phyloP scores from a whole-genome alignment of 2,888 invertebrate genomes.

The Ormyrus labotus region DNA sequence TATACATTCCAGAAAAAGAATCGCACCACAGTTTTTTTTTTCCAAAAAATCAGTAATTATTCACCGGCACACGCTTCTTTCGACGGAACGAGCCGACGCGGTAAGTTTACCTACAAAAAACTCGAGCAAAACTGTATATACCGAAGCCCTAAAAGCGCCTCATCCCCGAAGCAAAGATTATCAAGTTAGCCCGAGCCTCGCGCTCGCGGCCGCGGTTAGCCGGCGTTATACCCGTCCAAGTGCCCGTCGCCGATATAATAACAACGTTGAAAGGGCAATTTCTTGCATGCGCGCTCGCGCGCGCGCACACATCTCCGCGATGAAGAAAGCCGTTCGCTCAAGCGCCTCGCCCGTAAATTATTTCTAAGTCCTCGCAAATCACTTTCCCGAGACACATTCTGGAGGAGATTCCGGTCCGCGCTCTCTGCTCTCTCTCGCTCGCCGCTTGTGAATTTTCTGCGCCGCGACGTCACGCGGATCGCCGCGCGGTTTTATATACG shows the following conservation, averaged over 20 bases:
- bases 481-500: slow-evolving; percentile 10
- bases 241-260: slow-evolving; percentile 15
- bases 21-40: no score
- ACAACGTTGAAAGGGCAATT: slow-evolving; percentile 30
- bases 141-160: no score
- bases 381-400: slow-evolving; percentile 34
- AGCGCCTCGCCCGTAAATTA: slow-evolving; percentile 34
- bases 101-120: no score
- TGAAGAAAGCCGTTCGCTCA: neutral
- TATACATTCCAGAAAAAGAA: no score
- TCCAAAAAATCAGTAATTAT: no score
- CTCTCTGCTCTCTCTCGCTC: neutral
- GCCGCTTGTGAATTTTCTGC: slow-evolving; percentile 26
- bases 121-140: no score
- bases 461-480: neutral
- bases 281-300: slow-evolving; percentile 4
- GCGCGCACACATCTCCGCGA: neutral
- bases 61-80: no score
- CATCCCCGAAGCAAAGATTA: no score
- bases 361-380: slow-evolving; percentile 38
- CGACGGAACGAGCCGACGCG: no score
- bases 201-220: no score
- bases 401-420: slow-evolving; percentile 17
- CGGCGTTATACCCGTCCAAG: neutral
- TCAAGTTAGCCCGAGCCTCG: no score